phyloP scores from a whole-genome alignment of 2,888 invertebrate genomes.

The Bruchidius siliquastri region DNA sequence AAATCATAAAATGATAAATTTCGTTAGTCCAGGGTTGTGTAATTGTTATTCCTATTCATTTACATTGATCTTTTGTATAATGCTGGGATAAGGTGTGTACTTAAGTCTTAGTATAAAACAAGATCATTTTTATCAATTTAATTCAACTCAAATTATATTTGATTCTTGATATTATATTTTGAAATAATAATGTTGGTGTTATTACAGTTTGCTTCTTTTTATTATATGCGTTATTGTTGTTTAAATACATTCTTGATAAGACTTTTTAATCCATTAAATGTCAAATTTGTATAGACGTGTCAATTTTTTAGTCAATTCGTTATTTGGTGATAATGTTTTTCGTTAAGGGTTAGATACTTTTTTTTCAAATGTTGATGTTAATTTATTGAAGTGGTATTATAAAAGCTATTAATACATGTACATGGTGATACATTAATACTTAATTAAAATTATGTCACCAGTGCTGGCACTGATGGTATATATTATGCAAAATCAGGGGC shows the following conservation, averaged over 20 bases:
- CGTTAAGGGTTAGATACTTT: not conserved
- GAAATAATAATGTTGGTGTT: not conserved
- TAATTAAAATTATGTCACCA: too few species aligned
- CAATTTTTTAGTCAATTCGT: not conserved
- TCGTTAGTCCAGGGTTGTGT: slow-evolving; percentile 46
- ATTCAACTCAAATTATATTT: not conserved
- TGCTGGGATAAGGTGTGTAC: not conserved
- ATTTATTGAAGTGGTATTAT: too few species aligned
- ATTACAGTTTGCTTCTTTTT: not conserved
- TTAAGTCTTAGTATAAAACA: not conserved
- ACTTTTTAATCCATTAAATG: too few species aligned
- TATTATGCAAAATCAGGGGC: too few species aligned
- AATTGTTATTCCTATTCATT: slow-evolving; percentile 26
- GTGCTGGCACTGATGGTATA: too few species aligned
- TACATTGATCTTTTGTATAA: not conserved
- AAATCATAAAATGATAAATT: slow-evolving; percentile 39
- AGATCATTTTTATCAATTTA: not conserved
- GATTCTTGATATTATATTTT: not conserved
- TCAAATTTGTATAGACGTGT: not conserved
- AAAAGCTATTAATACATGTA: too few species aligned
- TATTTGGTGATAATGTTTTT: not conserved
- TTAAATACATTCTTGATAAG: too few species aligned
- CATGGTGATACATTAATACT: too few species aligned
- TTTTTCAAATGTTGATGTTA: too few species aligned
- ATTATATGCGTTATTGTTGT: too few species aligned